Conservation (phyloP, 2,888 invertebrate species). For the Lasioglossum villosulum region DNA sequence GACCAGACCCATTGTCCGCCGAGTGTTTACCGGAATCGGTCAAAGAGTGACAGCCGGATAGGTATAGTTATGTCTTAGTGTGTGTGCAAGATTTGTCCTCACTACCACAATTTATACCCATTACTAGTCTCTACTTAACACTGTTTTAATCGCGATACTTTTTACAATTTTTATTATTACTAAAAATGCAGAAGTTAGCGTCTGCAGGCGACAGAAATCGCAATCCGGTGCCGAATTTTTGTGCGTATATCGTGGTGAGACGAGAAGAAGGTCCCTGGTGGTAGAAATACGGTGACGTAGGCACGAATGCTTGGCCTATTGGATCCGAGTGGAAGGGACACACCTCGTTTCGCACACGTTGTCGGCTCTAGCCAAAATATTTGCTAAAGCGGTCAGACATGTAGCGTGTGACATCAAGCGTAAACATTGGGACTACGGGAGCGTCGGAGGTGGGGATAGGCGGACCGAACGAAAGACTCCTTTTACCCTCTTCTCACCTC, state of each 20-base stretch:
- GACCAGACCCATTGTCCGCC: conserved; percentile 12
- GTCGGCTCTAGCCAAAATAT: too few species aligned
- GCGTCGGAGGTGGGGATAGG: too few species aligned
- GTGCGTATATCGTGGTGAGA: background rate
- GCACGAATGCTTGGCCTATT: too few species aligned
- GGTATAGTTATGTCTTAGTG: background rate
- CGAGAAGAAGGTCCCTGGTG: too few species aligned
- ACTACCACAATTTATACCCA: background rate
- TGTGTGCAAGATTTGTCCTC: background rate
- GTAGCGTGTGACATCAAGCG: background rate
- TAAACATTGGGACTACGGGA: background rate
- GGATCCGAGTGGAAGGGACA: too few species aligned
- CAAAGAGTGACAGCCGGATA: conserved; percentile 11
- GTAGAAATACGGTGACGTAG: too few species aligned
- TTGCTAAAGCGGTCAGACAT: background rate
- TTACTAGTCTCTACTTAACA: background rate
- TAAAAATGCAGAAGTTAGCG: background rate
- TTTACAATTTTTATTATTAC: background rate
- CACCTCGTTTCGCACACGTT: too few species aligned
- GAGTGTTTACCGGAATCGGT: conserved; percentile 21
- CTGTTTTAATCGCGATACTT: background rate
- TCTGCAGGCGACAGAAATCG: too few species aligned
- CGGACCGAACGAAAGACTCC: background rate
- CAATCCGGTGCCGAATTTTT: background rate
- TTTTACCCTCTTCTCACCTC: background rate